phyloP scores from a whole-genome alignment of 2,888 invertebrate genomes.

The Epistrophe eligans region DNA sequence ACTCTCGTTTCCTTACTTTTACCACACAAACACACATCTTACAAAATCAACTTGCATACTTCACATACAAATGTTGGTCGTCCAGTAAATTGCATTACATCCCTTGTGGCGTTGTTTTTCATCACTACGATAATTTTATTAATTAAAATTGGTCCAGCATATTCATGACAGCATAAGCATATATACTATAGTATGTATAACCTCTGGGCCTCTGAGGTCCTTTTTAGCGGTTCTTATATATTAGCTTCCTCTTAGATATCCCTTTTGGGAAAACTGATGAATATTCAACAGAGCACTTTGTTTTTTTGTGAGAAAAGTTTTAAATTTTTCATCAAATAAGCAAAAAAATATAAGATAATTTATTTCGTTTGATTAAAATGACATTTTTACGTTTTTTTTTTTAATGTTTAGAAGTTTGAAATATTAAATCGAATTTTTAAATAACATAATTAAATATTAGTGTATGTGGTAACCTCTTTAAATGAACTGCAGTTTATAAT shows the following conservation, averaged over 20 bases:
- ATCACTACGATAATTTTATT: conserved; percentile 56
- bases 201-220: conserved; percentile 5
- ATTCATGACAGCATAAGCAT: background rate
- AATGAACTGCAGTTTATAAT: no score
- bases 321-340: no score
- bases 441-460: no score
- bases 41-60: background rate
- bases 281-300: conserved; percentile 37
- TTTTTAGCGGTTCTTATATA: conserved; percentile 25
- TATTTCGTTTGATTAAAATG: no score
- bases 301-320: no score
- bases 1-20: background rate
- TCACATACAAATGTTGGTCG: conserved; percentile 13
- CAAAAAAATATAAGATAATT: no score
- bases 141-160: conserved; percentile 56
- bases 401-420: no score
- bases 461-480: no score
- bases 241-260: background rate
- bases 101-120: conserved; percentile 45
- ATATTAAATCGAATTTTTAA: no score
- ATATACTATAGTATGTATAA: background rate
- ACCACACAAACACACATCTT: background rate
- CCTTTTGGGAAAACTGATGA: conserved; percentile 35
- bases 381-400: no score
- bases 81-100: conserved; percentile 12